These are phyloP conservation scores for Alcedo atthis DNA, from an alignment of 2,797 vertebrate genomes.

Conservation along the genomic window DNA sequence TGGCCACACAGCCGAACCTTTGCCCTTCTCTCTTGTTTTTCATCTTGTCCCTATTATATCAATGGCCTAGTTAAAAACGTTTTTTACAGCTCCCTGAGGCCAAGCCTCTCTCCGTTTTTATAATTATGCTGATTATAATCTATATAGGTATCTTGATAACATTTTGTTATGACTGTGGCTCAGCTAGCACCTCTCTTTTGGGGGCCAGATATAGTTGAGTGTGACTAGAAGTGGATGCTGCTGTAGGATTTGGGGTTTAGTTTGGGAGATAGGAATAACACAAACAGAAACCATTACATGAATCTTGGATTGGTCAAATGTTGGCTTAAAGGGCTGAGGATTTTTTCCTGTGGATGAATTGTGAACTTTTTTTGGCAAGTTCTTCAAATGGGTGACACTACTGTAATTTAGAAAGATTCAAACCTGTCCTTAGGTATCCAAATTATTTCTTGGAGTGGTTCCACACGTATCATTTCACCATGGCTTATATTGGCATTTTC, in stretches of 20 bases:
- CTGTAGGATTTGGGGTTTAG: neutral
- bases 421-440: neutral
- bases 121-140: slow-evolving; percentile 26
- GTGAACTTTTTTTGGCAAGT: neutral
- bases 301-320: neutral
- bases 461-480: neutral
- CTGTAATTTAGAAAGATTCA: neutral
- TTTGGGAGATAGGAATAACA: neutral
- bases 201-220: neutral
- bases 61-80: slow-evolving; percentile 29
- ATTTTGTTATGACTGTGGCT: neutral
- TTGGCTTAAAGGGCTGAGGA: neutral
- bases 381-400: neutral
- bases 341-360: neutral
- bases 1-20: neutral
- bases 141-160: neutral
- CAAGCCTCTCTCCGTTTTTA: neutral
- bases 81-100: neutral
- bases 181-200: neutral
- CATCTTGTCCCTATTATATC: slow-evolving; percentile 28
- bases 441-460: neutral
- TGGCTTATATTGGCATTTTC: neutral
- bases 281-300: neutral
- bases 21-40: slow-evolving; percentile 47
- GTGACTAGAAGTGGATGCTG: neutral